Percentiles rank a stretch among this genome's conserved stretches.
These are phyloP conservation scores for Cataglyphis albicans DNA, from an alignment of 2,888 invertebrate genomes.

Conservation along the genomic window DNA sequence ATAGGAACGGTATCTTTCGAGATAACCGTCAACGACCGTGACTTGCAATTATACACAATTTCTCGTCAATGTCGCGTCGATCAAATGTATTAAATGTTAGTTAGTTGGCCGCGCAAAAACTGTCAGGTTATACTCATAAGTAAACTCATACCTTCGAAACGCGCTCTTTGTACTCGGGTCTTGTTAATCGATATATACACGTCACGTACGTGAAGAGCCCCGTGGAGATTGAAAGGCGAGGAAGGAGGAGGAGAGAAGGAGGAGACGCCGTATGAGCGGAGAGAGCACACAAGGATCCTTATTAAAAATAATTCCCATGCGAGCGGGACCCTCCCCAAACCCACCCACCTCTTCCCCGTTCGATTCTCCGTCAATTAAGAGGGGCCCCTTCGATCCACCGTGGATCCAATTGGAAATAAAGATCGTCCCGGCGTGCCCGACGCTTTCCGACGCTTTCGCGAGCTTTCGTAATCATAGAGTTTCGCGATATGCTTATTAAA, in stretches of 20 bases:
- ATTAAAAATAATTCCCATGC: slow-evolving; percentile 78
- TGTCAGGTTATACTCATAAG: slow-evolving; percentile 51
- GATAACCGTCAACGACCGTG: slow-evolving; percentile 25
- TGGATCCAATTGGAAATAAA: slow-evolving; percentile 80
- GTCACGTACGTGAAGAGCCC: slow-evolving; percentile 52
- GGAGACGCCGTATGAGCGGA: slow-evolving; percentile 45
- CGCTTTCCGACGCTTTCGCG: slow-evolving; percentile 69
- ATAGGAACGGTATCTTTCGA: slow-evolving; percentile 13
- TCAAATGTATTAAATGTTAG: slow-evolving; percentile 37
- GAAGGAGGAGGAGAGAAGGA: slow-evolving; percentile 45
- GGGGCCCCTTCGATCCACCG: slow-evolving; percentile 61
- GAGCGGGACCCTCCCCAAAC: slow-evolving; percentile 58
- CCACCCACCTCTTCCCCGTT: slow-evolving; percentile 69
- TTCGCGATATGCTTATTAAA: slow-evolving; percentile 81
- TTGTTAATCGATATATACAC: slow-evolving; percentile 54
- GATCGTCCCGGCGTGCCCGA: slow-evolving; percentile 65
- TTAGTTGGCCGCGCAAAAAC: slow-evolving; percentile 46
- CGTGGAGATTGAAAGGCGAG: slow-evolving; percentile 46
- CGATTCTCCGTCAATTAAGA: slow-evolving; percentile 72
- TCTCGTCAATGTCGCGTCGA: slow-evolving; percentile 46
- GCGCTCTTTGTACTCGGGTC: slow-evolving; percentile 50
- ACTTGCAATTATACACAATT: slow-evolving; percentile 30
- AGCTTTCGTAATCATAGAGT: slow-evolving; percentile 79
- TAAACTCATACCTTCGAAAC: slow-evolving; percentile 40
- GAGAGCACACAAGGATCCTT: slow-evolving; percentile 69